Evolutionary conservation across 1,140 invertebrate species (phyloP), one percentile per base, ranked within the genome.

Genomic region (Oryctes rhinoceros): DNA sequence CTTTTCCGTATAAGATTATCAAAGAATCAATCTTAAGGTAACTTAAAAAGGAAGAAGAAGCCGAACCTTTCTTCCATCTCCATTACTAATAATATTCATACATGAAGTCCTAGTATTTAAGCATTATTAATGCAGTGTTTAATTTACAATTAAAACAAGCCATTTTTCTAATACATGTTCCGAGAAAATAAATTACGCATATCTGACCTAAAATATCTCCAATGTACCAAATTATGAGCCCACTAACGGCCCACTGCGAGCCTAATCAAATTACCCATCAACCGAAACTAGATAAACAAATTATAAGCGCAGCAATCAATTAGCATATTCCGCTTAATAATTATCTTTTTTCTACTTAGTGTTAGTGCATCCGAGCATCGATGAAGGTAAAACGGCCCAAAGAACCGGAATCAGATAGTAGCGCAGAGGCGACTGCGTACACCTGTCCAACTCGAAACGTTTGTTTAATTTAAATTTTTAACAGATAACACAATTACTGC

Each of bases 251-350:
- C 65, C 65, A 67, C 65, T 10, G 65, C 20, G 65, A 6, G 65
- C 10, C 65, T 67, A 67, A 67, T 67, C 65, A 67, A 67, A 67
- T 67, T 67, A 67, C 65, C 65, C 65, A 67, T 67, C 65, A 67
- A 18, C 65, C 65, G 65, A 35, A 67, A 30, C 65, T 67, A 67
- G 65, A 67, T 18, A 67, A 67, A 67, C 65, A 67, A 67, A 67
- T 67, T 67, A 67, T 67, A 67, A 67, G 13, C 65, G 49, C n/a
- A 18, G 65, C 65, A 18, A 67, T 67, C 65, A 67, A 67, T 67
- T 67, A 67, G 18, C 65, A 67, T 67, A 35, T 11, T 6, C 30
- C 65, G 65, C 30, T 35, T 67, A 35, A 67, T 67, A 67, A 67
- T 67, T 67, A 67, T 67, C 24, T 35, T 67, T 67, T 67, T 3